phyloP scores from a whole-genome alignment of 2,797 vertebrate genomes.

The Phylloscopus collybita region DNA sequence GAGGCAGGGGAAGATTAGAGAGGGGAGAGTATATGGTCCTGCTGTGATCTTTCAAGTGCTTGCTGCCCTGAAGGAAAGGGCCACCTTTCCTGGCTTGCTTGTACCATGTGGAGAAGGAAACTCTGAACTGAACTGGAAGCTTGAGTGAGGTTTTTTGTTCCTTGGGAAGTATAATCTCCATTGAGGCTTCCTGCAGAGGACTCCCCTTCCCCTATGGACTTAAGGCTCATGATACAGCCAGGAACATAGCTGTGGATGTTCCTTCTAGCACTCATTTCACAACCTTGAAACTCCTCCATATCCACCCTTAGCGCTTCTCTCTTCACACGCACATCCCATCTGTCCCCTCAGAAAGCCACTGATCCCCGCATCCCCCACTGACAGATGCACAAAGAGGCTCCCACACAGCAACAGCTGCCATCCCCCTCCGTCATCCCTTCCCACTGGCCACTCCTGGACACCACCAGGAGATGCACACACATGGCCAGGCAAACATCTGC shows the following conservation, averaged over 20 bases:
- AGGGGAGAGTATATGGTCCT: neutral
- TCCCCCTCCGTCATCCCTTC: neutral
- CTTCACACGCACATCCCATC: neutral
- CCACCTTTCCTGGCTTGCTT: neutral
- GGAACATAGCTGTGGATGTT: neutral
- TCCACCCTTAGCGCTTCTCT: neutral
- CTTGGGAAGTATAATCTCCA: neutral
- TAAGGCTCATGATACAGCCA: neutral
- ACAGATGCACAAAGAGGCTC: neutral
- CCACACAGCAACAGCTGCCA: constrained; percentile 33
- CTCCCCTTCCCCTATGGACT: neutral
- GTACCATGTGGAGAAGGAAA: neutral
- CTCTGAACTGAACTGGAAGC: neutral
- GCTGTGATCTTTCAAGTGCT: neutral
- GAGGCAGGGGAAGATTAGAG: neutral
- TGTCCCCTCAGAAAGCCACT: neutral
- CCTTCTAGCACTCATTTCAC: neutral
- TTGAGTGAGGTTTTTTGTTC: neutral
- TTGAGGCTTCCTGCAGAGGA: neutral
- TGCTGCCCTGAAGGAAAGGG: neutral
- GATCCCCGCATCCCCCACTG: neutral
- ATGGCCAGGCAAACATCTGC: neutral
- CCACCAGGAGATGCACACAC: neutral
- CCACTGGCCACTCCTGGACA: neutral
- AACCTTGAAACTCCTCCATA: neutral